A percentile compares a stretch with the other conserved stretches of the same genome.
phyloP scores from a whole-genome alignment of 2,113 vertebrate genomes.

The Brienomyrus longianalis region DNA sequence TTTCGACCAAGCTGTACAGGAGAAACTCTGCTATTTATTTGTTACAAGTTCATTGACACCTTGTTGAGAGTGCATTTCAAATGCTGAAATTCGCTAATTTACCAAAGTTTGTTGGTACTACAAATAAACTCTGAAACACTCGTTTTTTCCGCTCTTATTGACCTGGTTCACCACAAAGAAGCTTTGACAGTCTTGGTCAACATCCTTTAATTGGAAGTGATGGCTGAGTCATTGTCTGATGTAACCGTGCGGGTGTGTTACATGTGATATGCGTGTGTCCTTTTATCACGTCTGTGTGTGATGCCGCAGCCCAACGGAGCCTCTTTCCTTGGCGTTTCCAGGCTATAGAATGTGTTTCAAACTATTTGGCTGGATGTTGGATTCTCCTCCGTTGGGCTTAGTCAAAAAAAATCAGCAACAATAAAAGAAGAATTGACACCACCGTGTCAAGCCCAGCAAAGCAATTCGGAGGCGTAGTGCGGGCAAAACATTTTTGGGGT shows the following conservation, averaged over 20 bases:
- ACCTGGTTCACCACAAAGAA: neutral
- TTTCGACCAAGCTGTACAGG: constrained; percentile 34
- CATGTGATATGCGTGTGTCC: neutral
- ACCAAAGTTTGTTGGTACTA: constrained; percentile 46
- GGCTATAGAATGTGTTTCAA: neutral
- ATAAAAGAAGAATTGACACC: neutral
- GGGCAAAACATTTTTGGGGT: neutral
- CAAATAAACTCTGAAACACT: constrained; percentile 35
- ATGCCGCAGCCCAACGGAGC: neutral
- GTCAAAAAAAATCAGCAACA: neutral
- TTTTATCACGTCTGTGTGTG: neutral
- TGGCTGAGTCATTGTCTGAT: neutral
- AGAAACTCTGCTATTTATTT: constrained; percentile 45
- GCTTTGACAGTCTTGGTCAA: neutral
- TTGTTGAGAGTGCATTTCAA: constrained; percentile 35
- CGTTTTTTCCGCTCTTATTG: neutral
- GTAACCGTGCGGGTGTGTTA: neutral
- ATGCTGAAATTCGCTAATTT: constrained; percentile 40
- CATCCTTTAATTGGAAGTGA: neutral
- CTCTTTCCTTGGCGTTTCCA: neutral
- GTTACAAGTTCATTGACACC: constrained; percentile 26
- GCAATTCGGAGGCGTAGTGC: neutral
- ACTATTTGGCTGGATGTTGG: neutral
- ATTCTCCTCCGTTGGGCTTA: neutral
- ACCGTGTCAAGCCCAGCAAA: neutral